Conservation (phyloP, 2,888 invertebrate species). For the Rhingia campestris region DNA sequence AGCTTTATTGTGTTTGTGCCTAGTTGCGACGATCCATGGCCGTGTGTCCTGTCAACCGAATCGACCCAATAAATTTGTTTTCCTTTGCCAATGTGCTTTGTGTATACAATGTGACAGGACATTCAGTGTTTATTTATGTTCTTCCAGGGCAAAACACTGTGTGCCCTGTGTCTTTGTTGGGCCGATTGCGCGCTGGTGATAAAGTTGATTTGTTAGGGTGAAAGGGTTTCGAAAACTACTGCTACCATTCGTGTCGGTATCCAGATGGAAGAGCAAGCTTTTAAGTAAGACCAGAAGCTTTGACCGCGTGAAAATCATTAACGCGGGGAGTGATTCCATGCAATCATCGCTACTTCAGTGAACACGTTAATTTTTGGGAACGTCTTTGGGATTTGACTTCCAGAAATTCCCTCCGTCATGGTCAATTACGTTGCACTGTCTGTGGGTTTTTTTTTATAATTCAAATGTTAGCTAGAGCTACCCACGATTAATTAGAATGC, state of each 20-base stretch:
- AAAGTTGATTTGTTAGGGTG: slow-evolving; percentile 65
- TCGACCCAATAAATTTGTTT: slow-evolving; percentile 63
- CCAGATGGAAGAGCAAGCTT: slow-evolving; percentile 13
- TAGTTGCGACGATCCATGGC: slow-evolving; percentile 7
- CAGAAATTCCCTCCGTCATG: slow-evolving; percentile 34
- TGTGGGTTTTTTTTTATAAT: slow-evolving; percentile 6
- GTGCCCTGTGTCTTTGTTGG: slow-evolving; percentile 30
- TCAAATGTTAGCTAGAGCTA: slow-evolving; percentile 14
- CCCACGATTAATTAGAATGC: slow-evolving; percentile 50
- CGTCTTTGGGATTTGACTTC: slow-evolving; percentile 14
- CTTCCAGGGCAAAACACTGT: slow-evolving; percentile 52
- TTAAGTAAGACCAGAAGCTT: slow-evolving; percentile 39
- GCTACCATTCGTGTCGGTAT: slow-evolving; percentile 23
- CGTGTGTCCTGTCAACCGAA: slow-evolving; percentile 68
- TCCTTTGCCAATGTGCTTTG: slow-evolving; percentile 50
- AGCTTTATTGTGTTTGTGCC: background rate
- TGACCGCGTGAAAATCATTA: slow-evolving; percentile 38
- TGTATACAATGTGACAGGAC: slow-evolving; percentile 59
- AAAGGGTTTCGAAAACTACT: slow-evolving; percentile 11
- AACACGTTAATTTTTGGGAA: slow-evolving; percentile 50
- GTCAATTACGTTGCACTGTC: slow-evolving; percentile 47
- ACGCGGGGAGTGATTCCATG: background rate
- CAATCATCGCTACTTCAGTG: slow-evolving; percentile 40
- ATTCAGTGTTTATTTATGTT: slow-evolving; percentile 69
- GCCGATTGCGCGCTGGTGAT: slow-evolving; percentile 51